Conservation (phyloP, 1,140 invertebrate species). For the Lepidurus couesii region DNA sequence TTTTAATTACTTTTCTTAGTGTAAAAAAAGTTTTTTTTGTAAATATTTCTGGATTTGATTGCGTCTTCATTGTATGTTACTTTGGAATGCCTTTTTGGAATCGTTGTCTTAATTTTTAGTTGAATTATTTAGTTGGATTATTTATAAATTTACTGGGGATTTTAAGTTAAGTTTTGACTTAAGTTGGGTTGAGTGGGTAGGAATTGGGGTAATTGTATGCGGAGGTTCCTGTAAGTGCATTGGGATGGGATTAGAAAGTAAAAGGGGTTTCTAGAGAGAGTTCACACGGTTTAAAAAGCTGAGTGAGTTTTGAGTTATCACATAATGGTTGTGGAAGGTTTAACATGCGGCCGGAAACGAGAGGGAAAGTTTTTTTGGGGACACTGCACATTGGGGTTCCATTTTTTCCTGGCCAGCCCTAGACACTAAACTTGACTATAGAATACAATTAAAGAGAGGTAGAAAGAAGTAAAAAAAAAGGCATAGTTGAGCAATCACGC, state of each 20-base stretch:
- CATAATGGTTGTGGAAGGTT: neutral
- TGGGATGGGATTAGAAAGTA: neutral
- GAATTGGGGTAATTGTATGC: neutral
- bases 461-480: too few relatives aligned
- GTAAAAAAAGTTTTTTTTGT: too few relatives aligned
- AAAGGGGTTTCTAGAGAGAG: neutral
- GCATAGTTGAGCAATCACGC: too few relatives aligned
- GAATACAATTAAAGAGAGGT: too few relatives aligned
- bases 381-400: neutral
- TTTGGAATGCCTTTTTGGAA: neutral
- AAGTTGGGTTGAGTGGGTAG: conserved; percentile 12
- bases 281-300: neutral
- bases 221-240: neutral
- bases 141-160: neutral
- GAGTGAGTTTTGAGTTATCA: neutral
- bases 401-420: too few relatives aligned
- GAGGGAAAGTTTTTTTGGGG: neutral
- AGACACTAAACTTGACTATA: too few relatives aligned
- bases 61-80: neutral
- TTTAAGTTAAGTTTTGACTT: neutral
- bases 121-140: neutral
- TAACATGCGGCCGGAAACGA: neutral
- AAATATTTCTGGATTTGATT: conserved; percentile 3
- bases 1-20: neutral
- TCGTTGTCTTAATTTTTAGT: neutral